Base-by-base conservation (phyloP, 2,113 vertebrate genomes). In the Microcebus tavaratra region DNA sequence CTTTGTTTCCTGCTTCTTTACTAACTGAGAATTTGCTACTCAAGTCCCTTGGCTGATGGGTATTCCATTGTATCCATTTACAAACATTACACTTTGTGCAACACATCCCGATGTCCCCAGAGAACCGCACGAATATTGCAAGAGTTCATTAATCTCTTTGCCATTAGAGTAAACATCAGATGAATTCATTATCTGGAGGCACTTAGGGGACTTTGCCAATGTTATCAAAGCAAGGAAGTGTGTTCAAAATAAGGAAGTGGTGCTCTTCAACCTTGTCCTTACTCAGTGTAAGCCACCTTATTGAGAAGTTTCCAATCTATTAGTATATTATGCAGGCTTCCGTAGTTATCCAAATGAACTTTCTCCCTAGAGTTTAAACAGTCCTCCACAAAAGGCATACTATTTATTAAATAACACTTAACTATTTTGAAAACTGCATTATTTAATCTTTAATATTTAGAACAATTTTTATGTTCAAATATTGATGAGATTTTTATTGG, bases 131-230 rank as follows among this genome's bases (percentile, higher is more conserved):
- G 97, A 98, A 97, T 98, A 98, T 97, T 75, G 0, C 88, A 92
- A 39, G 85, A 98, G 90, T 96, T 98, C 96, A 98, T 98, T 98
- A 98, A 98, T 90, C 95, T 95, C 91, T 95, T 82, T 91, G 90
- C 36, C 96, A 95, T 98, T 98, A 97, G 55, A 90, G 92, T 94
- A 98, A 98, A 98, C 86, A 80, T 96, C 88, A 97, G 97, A 98
- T 98, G 90, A 97, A 98, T 98, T 98, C 80, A 97, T 98, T 98
- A 97, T 48, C 42, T 42, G 0, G 15, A 97, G 53, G 97, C 89
- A 96, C 93, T 80, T 85, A 90, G 0, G 87, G 94, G 82, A 93
- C 8, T 20, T 94, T 0, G 20, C 75, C 92, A 97, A 67, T 89
- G 90, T 97, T 97, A 98, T 95, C 92, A 97, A 96, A 98, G 96